Evolutionary conservation across 2,797 vertebrate genomes (phyloP), one percentile per base, ranked within the genome.

Genomic region (Phalloptychus januarius): DNA sequence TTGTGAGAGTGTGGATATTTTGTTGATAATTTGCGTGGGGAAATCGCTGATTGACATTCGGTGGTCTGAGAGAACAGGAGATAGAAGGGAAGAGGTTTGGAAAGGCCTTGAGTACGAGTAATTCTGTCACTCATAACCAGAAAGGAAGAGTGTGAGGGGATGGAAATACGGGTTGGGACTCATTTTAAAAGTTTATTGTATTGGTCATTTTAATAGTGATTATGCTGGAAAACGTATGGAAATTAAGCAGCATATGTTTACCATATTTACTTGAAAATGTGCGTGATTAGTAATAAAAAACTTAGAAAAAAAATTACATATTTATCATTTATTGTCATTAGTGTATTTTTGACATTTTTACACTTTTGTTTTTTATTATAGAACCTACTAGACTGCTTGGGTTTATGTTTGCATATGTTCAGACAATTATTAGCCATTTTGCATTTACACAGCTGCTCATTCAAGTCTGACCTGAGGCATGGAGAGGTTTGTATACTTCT

Each of bases 21-120:
- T 95, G 95, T 96, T 96, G 94, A 91, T 93, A 95, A 94, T 89
- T 91, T 91, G 90, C 80, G 86, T 84, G 80, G 38, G 80, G 92
- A 11, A 91, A 89, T 88, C 16, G 79, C 87, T 97, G 96, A 97
- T 96, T 97, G 97, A 95, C 95, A 96, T 92, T 94, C 93, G 92
- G 94, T 96, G 96, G 96, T 95, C 92, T 74, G 89, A 92, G 92
- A 93, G 77, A 91, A 23, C 81, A 90, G 85, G 85, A 87, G 83
- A 69, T 58, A 56, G 80, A 58, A 80, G 85, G 79, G 87, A 71
- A 1, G 90, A 83, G 85, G 88, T 81, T 83, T 75, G 77, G 78
- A 79, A n/a, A 79, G 84, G 82, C 91, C 88, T 87, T 84, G 81
- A 79, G 84, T 83, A 86, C 83, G 71, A 71, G 78, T 71, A 73